Conservation (phyloP, 2,113 vertebrate species). For the Tylochromis polylepis region DNA sequence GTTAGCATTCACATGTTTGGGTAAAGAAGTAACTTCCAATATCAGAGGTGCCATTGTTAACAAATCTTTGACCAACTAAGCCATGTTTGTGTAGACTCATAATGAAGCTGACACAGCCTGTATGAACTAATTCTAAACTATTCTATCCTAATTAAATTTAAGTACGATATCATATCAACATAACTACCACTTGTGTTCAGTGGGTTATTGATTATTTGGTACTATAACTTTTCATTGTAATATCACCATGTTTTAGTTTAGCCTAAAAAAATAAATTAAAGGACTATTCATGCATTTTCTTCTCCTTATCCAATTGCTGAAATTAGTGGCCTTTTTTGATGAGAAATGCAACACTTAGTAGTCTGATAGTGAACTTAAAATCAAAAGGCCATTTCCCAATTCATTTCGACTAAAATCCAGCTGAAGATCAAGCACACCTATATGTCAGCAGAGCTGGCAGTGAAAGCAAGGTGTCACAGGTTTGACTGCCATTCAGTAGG, state of each 20-base stretch:
- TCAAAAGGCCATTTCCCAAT: neutral
- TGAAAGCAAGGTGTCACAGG: neutral
- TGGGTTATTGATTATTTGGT: neutral
- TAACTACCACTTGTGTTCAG: neutral
- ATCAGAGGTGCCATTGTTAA: neutral
- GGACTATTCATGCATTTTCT: neutral
- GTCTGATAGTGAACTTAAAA: neutral
- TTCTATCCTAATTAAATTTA: neutral
- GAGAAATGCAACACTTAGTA: neutral
- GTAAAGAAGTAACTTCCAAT: neutral
- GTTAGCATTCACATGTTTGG: neutral
- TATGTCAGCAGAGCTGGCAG: neutral
- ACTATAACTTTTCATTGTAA: neutral
- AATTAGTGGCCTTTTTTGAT: neutral
- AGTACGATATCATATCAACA: neutral
- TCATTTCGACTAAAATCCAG: neutral
- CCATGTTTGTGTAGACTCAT: too few relatives aligned
- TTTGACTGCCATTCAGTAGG: neutral
- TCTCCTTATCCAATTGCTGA: neutral
- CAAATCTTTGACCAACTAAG: neutral
- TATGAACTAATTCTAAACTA: neutral
- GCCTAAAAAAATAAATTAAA: neutral
- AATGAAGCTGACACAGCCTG: neutral
- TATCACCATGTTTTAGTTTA: too few relatives aligned
- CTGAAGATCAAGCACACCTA: neutral